These are phyloP conservation scores for Pristionchus arcanus DNA, from an alignment of 2,888 invertebrate species.

Conservation along the genomic window DNA sequence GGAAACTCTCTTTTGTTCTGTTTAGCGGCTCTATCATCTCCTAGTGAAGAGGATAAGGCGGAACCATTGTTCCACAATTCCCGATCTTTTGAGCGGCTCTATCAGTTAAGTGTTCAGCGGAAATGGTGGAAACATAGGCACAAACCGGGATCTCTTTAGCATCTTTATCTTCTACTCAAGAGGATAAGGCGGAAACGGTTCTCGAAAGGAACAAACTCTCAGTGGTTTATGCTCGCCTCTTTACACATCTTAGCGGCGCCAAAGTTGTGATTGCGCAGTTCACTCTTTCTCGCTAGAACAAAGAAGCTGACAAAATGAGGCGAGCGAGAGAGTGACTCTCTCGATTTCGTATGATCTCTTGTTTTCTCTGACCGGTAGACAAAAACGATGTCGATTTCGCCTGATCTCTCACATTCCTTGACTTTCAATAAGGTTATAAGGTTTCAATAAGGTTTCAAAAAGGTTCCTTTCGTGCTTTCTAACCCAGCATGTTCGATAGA, in stretches of 20 bases:
- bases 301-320: constrained; percentile 7
- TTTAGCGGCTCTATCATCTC: too few relatives aligned
- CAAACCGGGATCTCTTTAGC: too few relatives aligned
- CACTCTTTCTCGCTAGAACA: background rate
- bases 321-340: background rate
- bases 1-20: too few relatives aligned
- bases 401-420: too few relatives aligned
- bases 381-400: too few relatives aligned
- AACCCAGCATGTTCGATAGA: background rate
- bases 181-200: background rate
- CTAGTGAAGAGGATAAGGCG: background rate
- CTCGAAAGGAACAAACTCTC: background rate
- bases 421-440: too few relatives aligned
- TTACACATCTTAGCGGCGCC: background rate
- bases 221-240: background rate
- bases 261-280: background rate
- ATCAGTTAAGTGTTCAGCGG: background rate
- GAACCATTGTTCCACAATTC: background rate
- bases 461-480: too few relatives aligned
- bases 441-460: too few relatives aligned
- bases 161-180: too few relatives aligned
- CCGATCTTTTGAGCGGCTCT: background rate
- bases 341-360: background rate
- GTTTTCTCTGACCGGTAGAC: background rate
- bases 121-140: background rate